phyloP scores from a whole-genome alignment of 2,888 invertebrate genomes.

The Gnatocerus cornutus region DNA sequence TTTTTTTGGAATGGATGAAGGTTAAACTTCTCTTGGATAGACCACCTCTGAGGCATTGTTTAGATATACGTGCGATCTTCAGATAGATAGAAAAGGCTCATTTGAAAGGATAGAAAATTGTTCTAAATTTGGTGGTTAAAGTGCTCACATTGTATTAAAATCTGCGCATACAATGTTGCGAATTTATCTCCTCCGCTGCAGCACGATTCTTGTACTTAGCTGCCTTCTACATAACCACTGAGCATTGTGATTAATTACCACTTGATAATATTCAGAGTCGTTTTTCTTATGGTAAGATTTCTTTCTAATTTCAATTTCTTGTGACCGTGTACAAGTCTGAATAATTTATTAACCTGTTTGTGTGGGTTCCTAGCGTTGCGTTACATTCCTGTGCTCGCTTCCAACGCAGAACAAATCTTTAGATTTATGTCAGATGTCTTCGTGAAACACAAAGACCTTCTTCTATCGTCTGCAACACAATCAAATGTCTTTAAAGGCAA shows the following conservation, averaged over 20 bases:
- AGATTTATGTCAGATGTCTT: constrained; percentile 51
- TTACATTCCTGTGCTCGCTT: constrained; percentile 60
- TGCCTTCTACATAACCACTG: constrained; percentile 4
- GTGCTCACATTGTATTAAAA: no score
- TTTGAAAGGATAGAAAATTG: no score
- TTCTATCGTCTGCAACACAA: constrained; percentile 31
- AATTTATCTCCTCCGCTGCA: background rate
- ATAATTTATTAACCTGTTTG: constrained; percentile 63
- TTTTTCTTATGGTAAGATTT: constrained; percentile 38
- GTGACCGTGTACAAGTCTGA: constrained; percentile 26
- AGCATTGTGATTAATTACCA: constrained; percentile 17
- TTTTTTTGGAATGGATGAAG: no score
- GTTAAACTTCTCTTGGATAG: background rate
- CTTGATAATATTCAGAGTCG: constrained; percentile 23
- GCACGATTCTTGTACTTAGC: background rate
- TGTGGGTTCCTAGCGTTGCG: constrained; percentile 62
- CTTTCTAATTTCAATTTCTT: constrained; percentile 46
- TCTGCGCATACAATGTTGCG: background rate
- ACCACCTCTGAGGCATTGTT: background rate
- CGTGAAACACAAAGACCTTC: constrained; percentile 47
- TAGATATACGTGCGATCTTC: background rate
- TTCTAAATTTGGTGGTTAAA: no score
- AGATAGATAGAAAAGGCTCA: background rate
- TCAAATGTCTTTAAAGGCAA: no score
- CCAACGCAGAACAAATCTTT: constrained; percentile 58